Evolutionary conservation across 2,888 invertebrate genomes (phyloP), one percentile per base, ranked within the genome.

Genomic region (Adelphocoris suturalis): DNA sequence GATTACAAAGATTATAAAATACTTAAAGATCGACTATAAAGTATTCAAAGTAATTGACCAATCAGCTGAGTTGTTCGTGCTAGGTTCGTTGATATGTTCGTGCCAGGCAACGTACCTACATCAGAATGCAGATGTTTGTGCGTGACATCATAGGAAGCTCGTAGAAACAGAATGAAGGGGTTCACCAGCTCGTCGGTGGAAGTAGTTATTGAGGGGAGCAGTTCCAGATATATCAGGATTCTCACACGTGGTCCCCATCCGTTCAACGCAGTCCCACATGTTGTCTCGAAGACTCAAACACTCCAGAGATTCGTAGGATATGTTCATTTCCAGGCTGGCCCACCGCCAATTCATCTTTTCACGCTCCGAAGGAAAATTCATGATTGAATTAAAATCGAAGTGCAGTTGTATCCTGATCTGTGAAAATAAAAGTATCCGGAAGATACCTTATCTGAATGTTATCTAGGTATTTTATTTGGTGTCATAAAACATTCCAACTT

Each of bases 141-240:
- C 5, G 1, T 52, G 52, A 52, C 16, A 2, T 52, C 52, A 16
- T 12, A 11, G 11, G 16, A 52, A 52, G 16, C 2, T 3, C 16
- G 52, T 52, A 5, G 14, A 52, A 12, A 52, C 52, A 2, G 16
- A 52, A 2, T 52, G 52, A 37, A 37, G 37, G 7, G 37, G 37
- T 37, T 37, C 37, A 7, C 37, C 37, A 37, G 37, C 37, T 37
- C 37, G 37, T 37, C 37, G 37, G 37, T 78, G 47, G 78, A 78
- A 78, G 78, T 46, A 14, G 37, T 46, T 19, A 12, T 2, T 46
- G 28, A 19, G 37, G 78, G 78, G 37, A 78, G 46, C 78, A 78
- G 78, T 78, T 78, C 78, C 78, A 78, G 78, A 78, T 78, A 78
- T 78, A 46, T 46, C 78, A 46, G 78, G 47, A 78, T 47, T 19